Base-by-base conservation (phyloP, 2,797 vertebrate genomes). In the Kryptolebias ocellatus region DNA sequence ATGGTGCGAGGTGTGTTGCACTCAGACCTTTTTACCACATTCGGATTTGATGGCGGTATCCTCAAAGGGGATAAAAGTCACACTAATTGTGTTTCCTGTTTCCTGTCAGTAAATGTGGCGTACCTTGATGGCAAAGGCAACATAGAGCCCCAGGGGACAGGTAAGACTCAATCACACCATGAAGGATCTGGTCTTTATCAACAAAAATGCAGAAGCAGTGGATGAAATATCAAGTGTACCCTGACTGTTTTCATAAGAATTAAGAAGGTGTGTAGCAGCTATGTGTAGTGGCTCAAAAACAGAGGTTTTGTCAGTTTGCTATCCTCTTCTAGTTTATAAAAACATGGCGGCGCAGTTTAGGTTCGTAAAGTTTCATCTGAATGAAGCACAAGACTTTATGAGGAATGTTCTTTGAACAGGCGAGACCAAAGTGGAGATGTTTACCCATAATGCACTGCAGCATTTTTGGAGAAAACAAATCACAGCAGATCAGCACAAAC, bases 81-180 rank as follows among this genome's bases (percentile, higher is more conserved):
- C 7, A 34, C n/a, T 67, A 6, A 39, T 24, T 9, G 12, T 60
- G 12, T 57, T 24, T 57, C 16, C 4, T 76, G 1, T 31, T 73
- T 69, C 4, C 17, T 60, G 39, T 49, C 79, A 97, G 96, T 97
- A 31, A 95, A 96, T 0, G 94, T 97, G 53, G 96, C 95, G 2
- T 97, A 98, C 69, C 84, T 97, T 70, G 96, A 98, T 66, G 96
- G 96, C 2, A 98, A 96, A 90, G 96, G 96, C 15, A 97, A 95
- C 80, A 77, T 97, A 80, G 96, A 96, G 12, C 93, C 93, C 12
- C 95, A 97, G 70, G 96, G 96, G 16, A 92, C 95, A n/a, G 96
- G 96, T 96, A 64, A 91, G 83, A 34, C 47, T 27, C 11, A 18
- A 2, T n/a, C 15, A 53, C 17, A 28, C 16, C 5, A 7, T 34